phyloP scores from a whole-genome alignment of 2,797 vertebrate species.

The Serranus cabrilla region DNA sequence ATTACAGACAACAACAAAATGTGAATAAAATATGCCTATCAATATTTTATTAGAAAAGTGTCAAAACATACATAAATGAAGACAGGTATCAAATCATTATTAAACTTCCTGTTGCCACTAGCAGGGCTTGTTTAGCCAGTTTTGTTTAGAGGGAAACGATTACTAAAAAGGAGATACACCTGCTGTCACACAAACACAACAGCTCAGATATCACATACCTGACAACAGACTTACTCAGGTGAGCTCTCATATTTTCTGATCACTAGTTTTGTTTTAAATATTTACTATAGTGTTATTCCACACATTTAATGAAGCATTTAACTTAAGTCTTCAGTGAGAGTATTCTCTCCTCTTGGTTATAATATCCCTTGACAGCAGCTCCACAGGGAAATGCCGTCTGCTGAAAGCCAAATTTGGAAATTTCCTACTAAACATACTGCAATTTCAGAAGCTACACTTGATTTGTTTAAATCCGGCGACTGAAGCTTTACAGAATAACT shows the following conservation, averaged over 20 bases:
- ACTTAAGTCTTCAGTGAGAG: neutral
- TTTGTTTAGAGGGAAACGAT: slow-evolving; percentile 43
- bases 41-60: too few relatives aligned
- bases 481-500: too few relatives aligned
- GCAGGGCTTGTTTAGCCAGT: neutral
- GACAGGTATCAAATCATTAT: neutral
- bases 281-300: neutral
- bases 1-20: too few relatives aligned
- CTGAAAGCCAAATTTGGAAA: too few relatives aligned
- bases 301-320: neutral
- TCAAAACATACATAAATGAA: too few relatives aligned
- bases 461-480: too few relatives aligned
- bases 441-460: too few relatives aligned
- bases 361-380: neutral
- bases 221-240: slow-evolving; percentile 21
- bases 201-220: neutral
- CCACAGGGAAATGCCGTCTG: too few relatives aligned
- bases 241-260: slow-evolving; percentile 17
- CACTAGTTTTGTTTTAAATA: neutral
- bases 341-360: neutral
- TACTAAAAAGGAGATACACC: neutral
- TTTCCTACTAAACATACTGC: too few relatives aligned
- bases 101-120: neutral
- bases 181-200: slow-evolving; percentile 20
- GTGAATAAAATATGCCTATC: too few relatives aligned